Evolutionary conservation across 2,888 invertebrate species (phyloP).

Genomic region (Endomychus coccineus): DNA sequence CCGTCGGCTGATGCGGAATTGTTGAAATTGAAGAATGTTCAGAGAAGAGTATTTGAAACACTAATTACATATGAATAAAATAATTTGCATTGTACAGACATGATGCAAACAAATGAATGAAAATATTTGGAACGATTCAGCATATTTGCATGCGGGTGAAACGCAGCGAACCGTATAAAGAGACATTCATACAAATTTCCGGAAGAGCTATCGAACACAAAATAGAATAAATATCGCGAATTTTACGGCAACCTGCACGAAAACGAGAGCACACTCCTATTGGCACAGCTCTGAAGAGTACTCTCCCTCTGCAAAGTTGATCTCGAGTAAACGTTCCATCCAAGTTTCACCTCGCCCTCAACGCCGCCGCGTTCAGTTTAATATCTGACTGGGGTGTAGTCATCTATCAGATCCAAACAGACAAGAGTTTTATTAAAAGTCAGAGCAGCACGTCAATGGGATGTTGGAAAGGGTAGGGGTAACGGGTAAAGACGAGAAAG

Average conservation of each 20-base stretch:
- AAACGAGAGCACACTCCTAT: slow-evolving; percentile 9
- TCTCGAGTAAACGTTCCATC: slow-evolving; percentile 31
- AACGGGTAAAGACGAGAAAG: slow-evolving; percentile 17
- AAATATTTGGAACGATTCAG: too few relatives aligned
- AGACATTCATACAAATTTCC: slow-evolving; percentile 32
- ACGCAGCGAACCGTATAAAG: slow-evolving; percentile 14
- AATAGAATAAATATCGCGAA: slow-evolving; percentile 28
- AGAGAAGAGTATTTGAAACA: too few relatives aligned
- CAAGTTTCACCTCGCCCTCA: slow-evolving; percentile 16
- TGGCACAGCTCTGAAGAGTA: slow-evolving; percentile 25
- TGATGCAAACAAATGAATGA: too few relatives aligned
- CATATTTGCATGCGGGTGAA: slow-evolving; percentile 14
- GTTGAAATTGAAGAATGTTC: too few relatives aligned
- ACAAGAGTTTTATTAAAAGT: slow-evolving; percentile 52
- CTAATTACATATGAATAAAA: too few relatives aligned
- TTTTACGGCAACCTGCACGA: slow-evolving; percentile 12
- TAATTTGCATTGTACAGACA: too few relatives aligned
- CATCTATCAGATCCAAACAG: slow-evolving; percentile 51
- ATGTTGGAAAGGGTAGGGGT: slow-evolving; percentile 24
- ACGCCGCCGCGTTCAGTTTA: slow-evolving; percentile 38
- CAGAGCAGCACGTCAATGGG: slow-evolving; percentile 44
- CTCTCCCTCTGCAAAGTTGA: slow-evolving; percentile 34
- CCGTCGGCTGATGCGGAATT: too few relatives aligned
- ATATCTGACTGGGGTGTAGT: slow-evolving; percentile 49
- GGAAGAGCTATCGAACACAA: slow-evolving; percentile 29